Evolutionary conservation across 1,140 invertebrate species (phyloP), one percentile per base, ranked within the genome.

Genomic region (Metopolophium dirhodum): DNA sequence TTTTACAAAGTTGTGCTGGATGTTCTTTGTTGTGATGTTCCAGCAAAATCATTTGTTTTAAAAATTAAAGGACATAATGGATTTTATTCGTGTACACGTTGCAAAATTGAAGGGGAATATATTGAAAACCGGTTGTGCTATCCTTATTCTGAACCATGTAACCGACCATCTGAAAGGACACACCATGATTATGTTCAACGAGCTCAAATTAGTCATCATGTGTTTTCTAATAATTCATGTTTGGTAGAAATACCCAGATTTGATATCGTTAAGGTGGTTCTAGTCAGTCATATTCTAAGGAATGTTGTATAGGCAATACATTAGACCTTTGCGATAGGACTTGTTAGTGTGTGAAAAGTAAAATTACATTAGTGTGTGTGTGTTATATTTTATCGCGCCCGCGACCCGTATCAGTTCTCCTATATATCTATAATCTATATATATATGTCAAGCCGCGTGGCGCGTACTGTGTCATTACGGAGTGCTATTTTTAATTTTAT

Each of bases 191-290:
- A 89, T 57, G 35, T 57, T 23, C 20, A 89, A 51, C n/a, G 35
- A 37, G 0, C 22, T 37, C n/a, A 51, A 22, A 41, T 54, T 23
- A 57, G 35, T 57, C 87, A 89, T 89, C 87, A 89, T 89, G n/a
- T 89, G 8, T 89, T 4, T 35, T 54, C 30, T 89, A 89, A n/a
- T 57, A 57, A 89, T 54, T 89, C 87, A 3, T 23, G 14, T 54
- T 26, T 89, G 18, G 35, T 37, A 35, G 35, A 89, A 89, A 57
- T 57, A 54, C 51, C 87, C 35, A 18, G 93, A 61, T 68, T 95
- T 30, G 94, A 95, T 92, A 94, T 95, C 91, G 94, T 95, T 30
- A 94, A n/a, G n/a, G n/a, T n/a, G n/a, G n/a, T n/a, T n/a, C n/a
- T n/a, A n/a, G n/a, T n/a, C n/a, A n/a, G n/a, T n/a, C n/a, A n/a